Base-by-base conservation (phyloP, 2,797 vertebrate species). In the Microcaecilia unicolor region DNA sequence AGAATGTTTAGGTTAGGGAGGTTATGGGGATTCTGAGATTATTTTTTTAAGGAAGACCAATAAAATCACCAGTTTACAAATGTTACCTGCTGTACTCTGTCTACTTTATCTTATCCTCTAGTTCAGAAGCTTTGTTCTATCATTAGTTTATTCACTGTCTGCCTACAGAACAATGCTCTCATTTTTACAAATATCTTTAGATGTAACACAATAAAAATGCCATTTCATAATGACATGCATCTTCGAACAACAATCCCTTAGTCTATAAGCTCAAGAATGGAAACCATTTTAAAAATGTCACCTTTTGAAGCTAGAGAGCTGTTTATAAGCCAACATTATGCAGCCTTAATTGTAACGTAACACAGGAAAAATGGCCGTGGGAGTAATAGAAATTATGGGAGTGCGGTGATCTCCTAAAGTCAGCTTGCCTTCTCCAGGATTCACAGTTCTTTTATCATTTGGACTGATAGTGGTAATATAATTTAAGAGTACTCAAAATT, bases 21-120 rank as follows among this genome's bases (percentile, higher is more conserved):
- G 63, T 76, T 82, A 83, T 81, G 64, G 78, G 78, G 76, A 75
- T 80, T 83, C 80, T 73, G 62, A 23, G 43, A 43, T 60, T 22
- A 28, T 28, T 62, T 48, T 38, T 46, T 61, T 21, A 51, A 49
- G 64, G 28, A 62, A 52, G 51, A 67, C 47, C 64, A 72, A 60
- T 60, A 48, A 37, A 68, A 57, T 57, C 46, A 55, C 45, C 37
- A 54, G 47, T 30, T 33, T 35, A 10, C 32, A 29, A 55, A 48
- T 48, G 35, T 45, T 57, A 54, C 72, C 35, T 47, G 60, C 22
- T 43, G 53, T 46, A 11, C 53, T 30, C 58, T 41, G 37, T 56
- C 32, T 37, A 20, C 28, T 46, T 22, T 41, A 40, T 12, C 28
- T 8, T 18, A 21, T n/a, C 10, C 7, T 46, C 49, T 2, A 0